Conservation (phyloP, 2,797 vertebrate genomes). For the Premnoplex brunnescens region DNA sequence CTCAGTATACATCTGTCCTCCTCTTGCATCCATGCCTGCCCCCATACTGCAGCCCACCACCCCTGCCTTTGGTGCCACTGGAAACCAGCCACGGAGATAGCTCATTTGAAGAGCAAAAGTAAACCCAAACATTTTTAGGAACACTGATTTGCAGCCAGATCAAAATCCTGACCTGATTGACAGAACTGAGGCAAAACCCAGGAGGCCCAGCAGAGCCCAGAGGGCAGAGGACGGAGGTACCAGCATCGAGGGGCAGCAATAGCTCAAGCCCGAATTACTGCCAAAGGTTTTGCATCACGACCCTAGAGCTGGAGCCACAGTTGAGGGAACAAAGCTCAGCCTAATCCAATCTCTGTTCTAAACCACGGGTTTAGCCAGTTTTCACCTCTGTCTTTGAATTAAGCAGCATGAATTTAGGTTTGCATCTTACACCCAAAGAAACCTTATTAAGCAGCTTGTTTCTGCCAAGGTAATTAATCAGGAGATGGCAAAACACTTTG, state of each 20-base stretch:
- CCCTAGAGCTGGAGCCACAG: not conserved
- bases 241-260: not conserved
- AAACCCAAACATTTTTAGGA: not conserved
- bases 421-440: not conserved
- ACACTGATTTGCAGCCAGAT: not conserved
- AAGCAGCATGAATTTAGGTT: not conserved
- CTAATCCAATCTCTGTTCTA: not conserved
- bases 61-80: not conserved
- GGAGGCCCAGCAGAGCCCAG: not conserved
- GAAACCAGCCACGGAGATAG: not conserved
- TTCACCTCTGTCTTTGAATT: not conserved
- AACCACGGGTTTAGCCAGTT: not conserved
- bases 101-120: not conserved
- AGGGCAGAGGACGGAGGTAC: not conserved
- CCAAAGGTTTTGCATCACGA: not conserved
- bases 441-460: not conserved
- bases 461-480: not conserved
- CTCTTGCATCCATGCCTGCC: not conserved
- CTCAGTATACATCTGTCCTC: not conserved
- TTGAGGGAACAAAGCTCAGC: not conserved
- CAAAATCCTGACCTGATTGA: not conserved
- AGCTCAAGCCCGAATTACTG: not conserved
- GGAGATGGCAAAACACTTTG: not conserved
- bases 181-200: not conserved
- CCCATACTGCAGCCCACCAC: not conserved